Percentiles rank a stretch among this genome's conserved stretches.
Conservation (phyloP, 2,797 vertebrate species). For the Artibeus jamaicensis region DNA sequence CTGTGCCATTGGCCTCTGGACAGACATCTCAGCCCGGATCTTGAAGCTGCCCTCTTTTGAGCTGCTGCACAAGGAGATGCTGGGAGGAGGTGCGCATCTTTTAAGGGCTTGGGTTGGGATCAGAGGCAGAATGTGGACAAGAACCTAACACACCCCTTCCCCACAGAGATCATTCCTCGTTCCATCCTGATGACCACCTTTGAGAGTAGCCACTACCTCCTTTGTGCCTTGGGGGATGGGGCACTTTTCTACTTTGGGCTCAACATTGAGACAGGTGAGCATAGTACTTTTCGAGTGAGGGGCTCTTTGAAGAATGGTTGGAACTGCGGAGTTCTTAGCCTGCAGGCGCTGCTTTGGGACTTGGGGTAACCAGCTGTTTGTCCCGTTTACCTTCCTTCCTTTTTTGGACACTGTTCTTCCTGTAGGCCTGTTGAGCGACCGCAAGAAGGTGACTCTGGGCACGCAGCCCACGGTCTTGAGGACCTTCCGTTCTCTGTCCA, state of each 20-base stretch:
- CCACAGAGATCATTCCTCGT: slow-evolving; percentile 97
- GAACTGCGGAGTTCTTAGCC: background rate
- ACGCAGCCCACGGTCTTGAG: slow-evolving; percentile 97
- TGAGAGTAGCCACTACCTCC: slow-evolving; percentile 96
- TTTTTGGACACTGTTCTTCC: background rate
- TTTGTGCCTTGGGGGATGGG: slow-evolving; percentile 97
- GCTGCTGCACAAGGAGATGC: slow-evolving; percentile 97
- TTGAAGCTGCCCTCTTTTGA: slow-evolving; percentile 95
- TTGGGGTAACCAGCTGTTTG: background rate
- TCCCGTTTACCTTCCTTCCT: background rate
- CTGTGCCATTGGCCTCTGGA: slow-evolving; percentile 98
- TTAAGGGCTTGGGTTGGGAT: background rate
- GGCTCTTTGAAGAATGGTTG: background rate
- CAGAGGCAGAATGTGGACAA: rapidly evolving
- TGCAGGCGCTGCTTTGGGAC: background rate
- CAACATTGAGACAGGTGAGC: slow-evolving; percentile 93
- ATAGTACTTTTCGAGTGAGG: rapidly evolving
- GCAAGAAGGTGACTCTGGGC: slow-evolving; percentile 98
- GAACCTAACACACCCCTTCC: background rate
- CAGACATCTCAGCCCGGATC: slow-evolving; percentile 97
- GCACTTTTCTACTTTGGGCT: slow-evolving; percentile 99
- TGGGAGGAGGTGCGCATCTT: slow-evolving; percentile 93
- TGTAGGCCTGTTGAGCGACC: slow-evolving; percentile 92
- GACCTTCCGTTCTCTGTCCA: slow-evolving; percentile 97
- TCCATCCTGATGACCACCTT: slow-evolving; percentile 99